Evolutionary conservation across 2,113 vertebrate species (phyloP).

Genomic region (Dromas ardeola): DNA sequence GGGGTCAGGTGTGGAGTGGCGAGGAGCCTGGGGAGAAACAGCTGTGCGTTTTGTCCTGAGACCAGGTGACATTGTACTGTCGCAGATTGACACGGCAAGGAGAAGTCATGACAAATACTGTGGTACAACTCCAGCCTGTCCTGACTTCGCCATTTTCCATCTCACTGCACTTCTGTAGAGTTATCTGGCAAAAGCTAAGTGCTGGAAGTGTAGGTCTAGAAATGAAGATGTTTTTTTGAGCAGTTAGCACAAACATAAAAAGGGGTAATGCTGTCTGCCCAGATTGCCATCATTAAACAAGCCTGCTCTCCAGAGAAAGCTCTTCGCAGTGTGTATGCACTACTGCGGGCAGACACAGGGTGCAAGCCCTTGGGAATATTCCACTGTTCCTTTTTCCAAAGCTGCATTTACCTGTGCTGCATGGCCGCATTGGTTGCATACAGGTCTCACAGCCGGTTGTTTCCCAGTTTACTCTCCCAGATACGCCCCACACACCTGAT

Average conservation of each 20-base stretch:
- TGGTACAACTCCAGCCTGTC: not conserved
- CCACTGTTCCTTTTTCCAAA: accelerated
- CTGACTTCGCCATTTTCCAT: not conserved
- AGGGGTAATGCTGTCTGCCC: not conserved
- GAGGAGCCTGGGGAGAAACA: not conserved
- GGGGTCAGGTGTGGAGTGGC: not conserved
- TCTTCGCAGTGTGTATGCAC: not conserved
- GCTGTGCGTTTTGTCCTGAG: not conserved
- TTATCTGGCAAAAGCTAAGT: not conserved
- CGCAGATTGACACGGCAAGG: not conserved
- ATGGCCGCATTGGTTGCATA: accelerated
- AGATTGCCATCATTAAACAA: not conserved
- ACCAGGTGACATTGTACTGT: not conserved
- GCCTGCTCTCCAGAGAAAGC: not conserved
- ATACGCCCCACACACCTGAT: not conserved
- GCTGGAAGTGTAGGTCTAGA: not conserved
- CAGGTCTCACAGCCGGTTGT: not conserved
- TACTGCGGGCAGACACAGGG: not conserved
- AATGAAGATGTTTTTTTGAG: not conserved
- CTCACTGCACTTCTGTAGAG: not conserved
- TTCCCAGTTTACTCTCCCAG: not conserved
- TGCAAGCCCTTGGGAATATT: not conserved
- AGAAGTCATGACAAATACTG: not conserved
- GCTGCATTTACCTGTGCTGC: not conserved
- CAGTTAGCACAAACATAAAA: not conserved